These are phyloP conservation scores for Meteorus cinctellus DNA, from an alignment of 2,888 invertebrate genomes.

Conservation along the genomic window DNA sequence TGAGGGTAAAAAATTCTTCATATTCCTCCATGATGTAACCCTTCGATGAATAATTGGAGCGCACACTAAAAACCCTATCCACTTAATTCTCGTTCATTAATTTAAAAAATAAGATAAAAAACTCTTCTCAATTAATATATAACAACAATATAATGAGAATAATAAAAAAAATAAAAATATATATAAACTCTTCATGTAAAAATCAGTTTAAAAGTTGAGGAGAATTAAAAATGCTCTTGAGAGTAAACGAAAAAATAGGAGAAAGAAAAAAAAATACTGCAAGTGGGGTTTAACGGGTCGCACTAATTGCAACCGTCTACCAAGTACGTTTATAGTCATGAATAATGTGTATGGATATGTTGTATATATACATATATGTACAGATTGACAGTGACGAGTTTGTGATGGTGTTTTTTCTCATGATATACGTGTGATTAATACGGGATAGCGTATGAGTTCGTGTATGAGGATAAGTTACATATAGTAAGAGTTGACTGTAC, in stretches of 20 bases:
- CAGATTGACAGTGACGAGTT: not conserved
- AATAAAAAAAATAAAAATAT: not conserved
- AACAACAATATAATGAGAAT: not conserved
- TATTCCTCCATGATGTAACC: not conserved
- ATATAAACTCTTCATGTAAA: conserved; percentile 3
- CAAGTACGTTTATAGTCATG: not conserved
- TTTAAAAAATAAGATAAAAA: not conserved
- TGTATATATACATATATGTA: not conserved
- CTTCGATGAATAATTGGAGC: conserved; percentile 31
- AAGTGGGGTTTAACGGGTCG: conserved; percentile 47
- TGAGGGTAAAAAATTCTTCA: conserved; percentile 8
- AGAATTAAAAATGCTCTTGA: conserved; percentile 26
- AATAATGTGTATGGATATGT: not conserved
- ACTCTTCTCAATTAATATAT: not conserved
- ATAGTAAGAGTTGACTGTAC: conserved; percentile 45
- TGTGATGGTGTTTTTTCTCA: conserved; percentile 26
- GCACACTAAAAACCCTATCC: conserved; percentile 9
- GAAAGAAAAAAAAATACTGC: not conserved
- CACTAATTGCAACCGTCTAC: conserved; percentile 44
- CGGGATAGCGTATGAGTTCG: not conserved
- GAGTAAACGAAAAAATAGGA: conserved; percentile 8
- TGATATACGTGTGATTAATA: conserved; percentile 25
- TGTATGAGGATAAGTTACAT: conserved; percentile 32
- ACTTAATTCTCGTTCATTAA: conserved; percentile 16
- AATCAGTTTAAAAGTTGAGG: not conserved